Base-by-base conservation (phyloP, 2,888 invertebrate species). In the Lasioglossum leucozonium region DNA sequence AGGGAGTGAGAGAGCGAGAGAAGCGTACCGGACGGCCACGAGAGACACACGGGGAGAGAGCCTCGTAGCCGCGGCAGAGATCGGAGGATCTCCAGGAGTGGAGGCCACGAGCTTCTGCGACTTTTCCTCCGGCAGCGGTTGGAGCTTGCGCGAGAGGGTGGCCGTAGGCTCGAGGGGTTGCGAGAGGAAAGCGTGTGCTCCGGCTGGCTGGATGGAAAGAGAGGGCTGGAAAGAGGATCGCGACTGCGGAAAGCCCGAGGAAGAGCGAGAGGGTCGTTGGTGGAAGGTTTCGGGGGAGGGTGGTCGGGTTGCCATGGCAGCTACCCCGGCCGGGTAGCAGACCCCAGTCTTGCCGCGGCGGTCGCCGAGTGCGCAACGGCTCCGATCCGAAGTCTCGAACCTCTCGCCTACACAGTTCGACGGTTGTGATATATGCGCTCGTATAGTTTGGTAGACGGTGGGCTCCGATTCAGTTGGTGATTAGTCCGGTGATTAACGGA, bases 271-370 rank as follows among this genome's bases (percentile, higher is more conserved):
- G 72, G 77, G 69, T 37, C 47, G 83, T 86, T 67, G 87, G 89
- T 87, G 76, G 89, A 90, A 90, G 92, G 87, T 90, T 92, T 91
- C 88, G 93, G 92, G 65, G 47, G 47, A 16, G 47, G 93, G 91
- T 91, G 91, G 91, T 88, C 89, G 91, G 93, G 94, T 94, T 93
- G 94, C 94, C 94, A 94, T 94, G 94, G 94, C 91, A 94, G 94
- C 94, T 93, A 93, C 94, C 94, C 91, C 93, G 94, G 94, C 94
- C 94, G 93, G 94, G 94, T 92, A 93, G 93, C 93, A 93, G 93
- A 92, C 91, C 93, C 93, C 93, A 94, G 94, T 94, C 94, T 94
- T 93, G 93, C 93, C 94, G 94, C 93, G 94, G 93, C 94, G 92
- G 92, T 93, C 89, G 88, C 91, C 92, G 91, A 92, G 92, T 92